phyloP scores from a whole-genome alignment of 2,888 invertebrate species.

The Chymomyza caudatula region DNA sequence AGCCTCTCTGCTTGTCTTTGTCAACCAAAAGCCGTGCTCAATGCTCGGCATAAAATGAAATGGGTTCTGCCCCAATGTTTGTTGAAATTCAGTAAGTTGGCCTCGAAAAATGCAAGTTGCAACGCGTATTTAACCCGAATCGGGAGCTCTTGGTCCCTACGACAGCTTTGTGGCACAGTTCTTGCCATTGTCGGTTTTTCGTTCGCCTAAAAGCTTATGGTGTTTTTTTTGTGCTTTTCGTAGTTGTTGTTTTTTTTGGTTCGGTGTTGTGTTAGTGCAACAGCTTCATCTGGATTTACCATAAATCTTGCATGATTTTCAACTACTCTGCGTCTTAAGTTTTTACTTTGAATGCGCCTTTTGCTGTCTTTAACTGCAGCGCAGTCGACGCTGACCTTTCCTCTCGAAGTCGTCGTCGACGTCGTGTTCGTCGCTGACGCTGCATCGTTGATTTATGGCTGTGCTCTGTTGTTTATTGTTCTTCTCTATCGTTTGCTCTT shows the following conservation, averaged over 20 bases:
- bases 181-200: not conserved
- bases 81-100: not conserved
- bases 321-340: not conserved
- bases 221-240: not conserved
- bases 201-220: not conserved
- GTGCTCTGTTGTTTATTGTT: conserved; percentile 42
- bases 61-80: not conserved
- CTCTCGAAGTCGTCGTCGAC: not conserved
- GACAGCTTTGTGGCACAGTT: not conserved
- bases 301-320: conserved; percentile 49
- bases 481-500: not conserved
- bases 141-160: not conserved
- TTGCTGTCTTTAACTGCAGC: not conserved
- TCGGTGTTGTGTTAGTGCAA: conserved; percentile 17
- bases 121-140: not conserved
- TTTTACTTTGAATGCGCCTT: not conserved
- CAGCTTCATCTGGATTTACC: conserved; percentile 48
- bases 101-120: not conserved
- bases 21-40: not conserved
- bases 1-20: not conserved
- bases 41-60: not conserved
- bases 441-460: conserved; percentile 57
- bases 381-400: not conserved
- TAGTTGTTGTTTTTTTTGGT: not conserved
- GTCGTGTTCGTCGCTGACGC: conserved; percentile 18